Evolutionary conservation across 2,113 vertebrate species (phyloP).

Genomic region (Paramormyrops kingsleyae): DNA sequence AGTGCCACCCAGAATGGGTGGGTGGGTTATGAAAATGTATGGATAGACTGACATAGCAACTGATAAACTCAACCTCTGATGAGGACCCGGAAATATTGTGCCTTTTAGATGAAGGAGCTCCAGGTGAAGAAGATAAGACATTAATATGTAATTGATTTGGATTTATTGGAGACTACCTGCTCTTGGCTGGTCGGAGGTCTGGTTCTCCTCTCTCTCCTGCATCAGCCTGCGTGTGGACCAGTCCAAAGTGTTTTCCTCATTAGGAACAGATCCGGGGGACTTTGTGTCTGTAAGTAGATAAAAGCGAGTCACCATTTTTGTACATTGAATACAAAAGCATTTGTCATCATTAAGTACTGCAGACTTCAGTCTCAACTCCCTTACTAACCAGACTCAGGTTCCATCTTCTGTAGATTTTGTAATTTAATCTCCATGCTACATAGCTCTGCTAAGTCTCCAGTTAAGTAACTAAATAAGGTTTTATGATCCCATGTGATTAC

Average conservation of each 20-base stretch:
- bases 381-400: not conserved
- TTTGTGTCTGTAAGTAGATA: constrained; percentile 38
- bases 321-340: not conserved
- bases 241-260: constrained; percentile 28
- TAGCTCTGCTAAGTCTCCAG: not conserved
- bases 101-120: not conserved
- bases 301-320: not conserved
- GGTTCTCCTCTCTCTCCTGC: constrained; percentile 56
- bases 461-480: not conserved
- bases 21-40: not conserved
- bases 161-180: constrained; percentile 45
- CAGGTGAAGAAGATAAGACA: not conserved
- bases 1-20: not conserved
- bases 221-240: constrained; percentile 57
- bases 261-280: constrained; percentile 34
- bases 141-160: not conserved
- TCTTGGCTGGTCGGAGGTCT: constrained; percentile 51
- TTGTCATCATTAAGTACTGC: not conserved
- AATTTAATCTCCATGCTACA: not conserved
- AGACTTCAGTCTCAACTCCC: not conserved
- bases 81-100: not conserved
- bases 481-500: constrained; percentile 6
- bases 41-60: not conserved
- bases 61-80: not conserved
- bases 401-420: not conserved